phyloP scores from a whole-genome alignment of 2,113 vertebrate species.

The Ovibos moschatus region DNA sequence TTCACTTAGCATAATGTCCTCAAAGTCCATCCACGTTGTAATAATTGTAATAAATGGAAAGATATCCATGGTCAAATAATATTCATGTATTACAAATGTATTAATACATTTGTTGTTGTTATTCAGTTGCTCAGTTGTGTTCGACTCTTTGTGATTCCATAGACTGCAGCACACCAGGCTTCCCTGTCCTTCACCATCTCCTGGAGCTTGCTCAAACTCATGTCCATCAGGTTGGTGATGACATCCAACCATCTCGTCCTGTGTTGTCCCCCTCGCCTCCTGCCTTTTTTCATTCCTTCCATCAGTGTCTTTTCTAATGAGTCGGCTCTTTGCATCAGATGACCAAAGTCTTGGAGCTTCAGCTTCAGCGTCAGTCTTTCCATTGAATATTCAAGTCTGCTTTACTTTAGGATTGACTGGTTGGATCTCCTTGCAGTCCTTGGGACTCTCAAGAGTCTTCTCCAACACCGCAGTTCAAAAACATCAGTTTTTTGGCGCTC shows the following conservation, averaged over 20 bases:
- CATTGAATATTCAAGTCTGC: not conserved
- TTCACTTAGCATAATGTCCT: not conserved
- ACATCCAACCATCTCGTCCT: not conserved
- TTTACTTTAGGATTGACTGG: not conserved
- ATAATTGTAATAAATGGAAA: not conserved
- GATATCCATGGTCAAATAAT: not conserved
- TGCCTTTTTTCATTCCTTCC: not conserved
- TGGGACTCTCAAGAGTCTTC: not conserved
- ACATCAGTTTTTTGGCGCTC: rapidly evolving
- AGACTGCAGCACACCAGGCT: not conserved
- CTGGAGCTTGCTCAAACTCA: not conserved
- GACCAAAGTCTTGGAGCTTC: not conserved
- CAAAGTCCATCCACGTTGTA: not conserved
- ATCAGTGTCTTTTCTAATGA: not conserved
- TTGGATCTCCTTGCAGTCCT: not conserved
- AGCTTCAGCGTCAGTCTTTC: not conserved
- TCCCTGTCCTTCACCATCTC: not conserved
- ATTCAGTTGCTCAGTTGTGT: not conserved
- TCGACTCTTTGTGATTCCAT: rapidly evolving
- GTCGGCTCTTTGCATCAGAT: not conserved
- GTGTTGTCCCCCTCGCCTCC: not conserved
- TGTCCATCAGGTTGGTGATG: not conserved
- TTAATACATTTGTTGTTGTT: not conserved
- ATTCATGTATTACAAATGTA: not conserved
- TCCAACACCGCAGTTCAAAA: not conserved